Base-by-base conservation (phyloP, 2,797 vertebrate genomes). In the Chelonia mydas region DNA sequence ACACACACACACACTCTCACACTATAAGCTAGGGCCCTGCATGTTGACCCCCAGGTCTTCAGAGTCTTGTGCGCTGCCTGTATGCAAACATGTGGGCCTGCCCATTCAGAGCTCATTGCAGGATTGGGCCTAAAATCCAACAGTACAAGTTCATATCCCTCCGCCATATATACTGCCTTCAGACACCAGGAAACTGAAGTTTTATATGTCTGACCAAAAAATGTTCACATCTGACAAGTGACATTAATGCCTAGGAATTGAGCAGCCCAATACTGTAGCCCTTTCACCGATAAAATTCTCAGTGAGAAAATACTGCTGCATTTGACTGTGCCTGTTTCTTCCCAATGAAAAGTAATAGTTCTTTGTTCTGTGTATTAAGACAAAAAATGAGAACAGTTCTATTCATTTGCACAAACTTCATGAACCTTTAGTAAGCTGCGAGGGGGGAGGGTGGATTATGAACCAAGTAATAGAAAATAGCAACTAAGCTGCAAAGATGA, bases 381-480 rank as follows among this genome's bases (percentile, higher is more conserved):
- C 45, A 59, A 92, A 74, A 96, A 95, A 89, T 72, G 5, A 96
- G 88, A 97, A 92, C 81, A 92, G 68, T 11, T 8, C 13, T 82
- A 94, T 90, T 94, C 82, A 92, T 27, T 65, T 93, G 54, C 92
- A 92, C 81, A 91, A 86, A 33, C 31, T 93, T 94, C 88, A 79
- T 1, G 9, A 94, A 74, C 83, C 91, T 89, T 95, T 97, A 95
- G 83, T 31, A 96, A 77, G 84, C 87, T 78, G 65, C 9, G 5
- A 47, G 13, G 84, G 95, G 47, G 59, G 13, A 28, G 83, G 95
- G 47, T 49, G 83, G 95, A 93, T 94, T 76, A 55, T 84, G 90
- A 95, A 88, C 72, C 81, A 83, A 96, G 90, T 90, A 80, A 90
- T 81, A 94, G 87, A 90, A 96, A 95, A 97, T 55, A 86, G 90